Evolutionary conservation across 2,888 invertebrate species (phyloP), one percentile per base, ranked within the genome.

Genomic region (Nymphalis c-album): DNA sequence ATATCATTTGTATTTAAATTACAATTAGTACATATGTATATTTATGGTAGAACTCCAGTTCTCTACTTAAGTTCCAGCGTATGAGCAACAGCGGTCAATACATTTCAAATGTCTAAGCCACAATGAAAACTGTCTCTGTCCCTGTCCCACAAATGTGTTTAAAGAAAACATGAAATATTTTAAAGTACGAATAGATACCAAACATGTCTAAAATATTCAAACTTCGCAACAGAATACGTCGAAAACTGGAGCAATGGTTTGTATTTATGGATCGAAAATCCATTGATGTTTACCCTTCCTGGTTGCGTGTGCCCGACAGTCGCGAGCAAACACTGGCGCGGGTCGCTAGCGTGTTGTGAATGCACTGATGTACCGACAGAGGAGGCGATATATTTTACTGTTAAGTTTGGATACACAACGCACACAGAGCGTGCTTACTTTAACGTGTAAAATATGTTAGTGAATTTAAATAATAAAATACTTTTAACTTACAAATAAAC

Each of bases 311-410:
- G 76, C 75, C 76, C 79, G 80, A 78, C 77, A 82, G 70, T 86
- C 75, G 76, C 86, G 75, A 78, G 79, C 78, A 89, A 88, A 88
- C 79, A 87, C 77, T 69, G 80, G 81, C 85, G 85, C 85, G 81
- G 79, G 84, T 77, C 77, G 76, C 79, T 80, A 76, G 79, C 75
- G 72, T 68, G 71, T 65, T 55, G 58, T 66, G 65, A 61, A 70
- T 70, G 31, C 55, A n/a, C 51, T 51, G 51, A 51, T 51, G 51
- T 51, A 65, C 58, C 62, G 62, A 68, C 55, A 70, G 53, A 53
- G 51, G 51, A 53, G 58, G 35, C 51, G 58, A 47, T 64, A 64
- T 45, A 35, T 68, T 62, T 62, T 45, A 62, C 53, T 53, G 62
- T 62, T 55, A 55, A 55, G 31, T 31, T 55, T 55, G 17, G 55